These are phyloP conservation scores for Amphipoea oculea DNA, from an alignment of 2,888 invertebrate species.

Conservation along the genomic window DNA sequence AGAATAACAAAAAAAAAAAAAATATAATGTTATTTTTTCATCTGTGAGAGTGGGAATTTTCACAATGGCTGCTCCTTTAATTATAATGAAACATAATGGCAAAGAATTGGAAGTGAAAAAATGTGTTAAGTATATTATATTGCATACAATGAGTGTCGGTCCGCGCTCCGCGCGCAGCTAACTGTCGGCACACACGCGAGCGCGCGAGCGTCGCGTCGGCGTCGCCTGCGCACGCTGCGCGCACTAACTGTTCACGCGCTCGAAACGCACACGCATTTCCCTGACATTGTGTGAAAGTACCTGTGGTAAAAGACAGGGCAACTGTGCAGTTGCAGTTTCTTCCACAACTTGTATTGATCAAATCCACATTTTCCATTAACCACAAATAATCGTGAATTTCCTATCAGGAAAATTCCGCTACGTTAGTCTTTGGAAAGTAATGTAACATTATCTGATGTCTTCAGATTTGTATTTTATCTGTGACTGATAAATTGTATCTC, in stretches of 20 bases:
- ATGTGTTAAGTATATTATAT: conserved; percentile 72
- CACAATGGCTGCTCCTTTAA: conserved; percentile 81
- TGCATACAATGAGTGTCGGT: conserved; percentile 78
- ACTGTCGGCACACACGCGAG: conserved; percentile 70
- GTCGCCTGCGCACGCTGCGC: conserved; percentile 7
- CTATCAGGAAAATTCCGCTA: conserved; percentile 39
- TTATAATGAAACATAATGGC: conserved; percentile 78
- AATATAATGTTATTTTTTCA: conserved; percentile 79
- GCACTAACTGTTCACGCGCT: conserved; percentile 21
- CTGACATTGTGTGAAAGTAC: conserved; percentile 10
- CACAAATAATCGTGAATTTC: conserved; percentile 7
- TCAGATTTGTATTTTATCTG: conserved; percentile 38
- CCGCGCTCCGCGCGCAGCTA: conserved; percentile 69
- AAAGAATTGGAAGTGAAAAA: conserved; percentile 76
- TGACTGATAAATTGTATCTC: conserved; percentile 47
- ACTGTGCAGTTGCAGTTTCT: conserved; percentile 15
- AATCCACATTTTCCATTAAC: conserved; percentile 33
- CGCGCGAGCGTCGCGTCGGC: no score
- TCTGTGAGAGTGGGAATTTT: conserved; percentile 82
- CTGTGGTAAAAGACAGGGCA: conserved; percentile 2
- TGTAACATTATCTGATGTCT: conserved; percentile 36
- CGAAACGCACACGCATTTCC: conserved; percentile 19
- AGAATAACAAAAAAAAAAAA: conserved; percentile 79
- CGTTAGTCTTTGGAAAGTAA: conserved; percentile 4
- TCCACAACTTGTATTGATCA: conserved; percentile 24